Conservation (phyloP, 2,888 invertebrate genomes). For the Heteropelma amictum region DNA sequence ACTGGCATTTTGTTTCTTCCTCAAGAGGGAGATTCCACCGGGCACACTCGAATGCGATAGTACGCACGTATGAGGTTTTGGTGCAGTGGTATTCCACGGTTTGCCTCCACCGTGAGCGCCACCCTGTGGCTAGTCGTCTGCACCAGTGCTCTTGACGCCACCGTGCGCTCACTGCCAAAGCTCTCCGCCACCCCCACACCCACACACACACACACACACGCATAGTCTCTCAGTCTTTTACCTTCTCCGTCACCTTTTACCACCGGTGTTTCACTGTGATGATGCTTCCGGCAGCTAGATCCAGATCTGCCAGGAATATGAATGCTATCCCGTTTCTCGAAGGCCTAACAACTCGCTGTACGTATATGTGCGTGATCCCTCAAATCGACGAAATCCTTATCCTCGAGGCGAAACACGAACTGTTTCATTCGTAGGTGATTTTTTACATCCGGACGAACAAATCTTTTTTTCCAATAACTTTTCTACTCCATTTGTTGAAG, state of each 20-base stretch:
- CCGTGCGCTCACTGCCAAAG: slow-evolving; percentile 57
- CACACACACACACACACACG: too few species aligned
- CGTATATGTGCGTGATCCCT: too few species aligned
- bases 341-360: slow-evolving; percentile 16
- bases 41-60: slow-evolving; percentile 46
- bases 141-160: slow-evolving; percentile 70
- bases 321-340: slow-evolving; percentile 70
- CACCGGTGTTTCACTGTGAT: slow-evolving; percentile 44
- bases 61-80: slow-evolving; percentile 26
- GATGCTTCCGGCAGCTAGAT: slow-evolving; percentile 50
- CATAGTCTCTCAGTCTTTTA: slow-evolving; percentile 50
- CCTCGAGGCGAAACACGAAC: background rate
- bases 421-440: background rate
- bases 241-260: slow-evolving; percentile 57
- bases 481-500: too few species aligned
- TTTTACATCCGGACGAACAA: too few species aligned
- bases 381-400: slow-evolving; percentile 1
- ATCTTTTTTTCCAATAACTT: too few species aligned
- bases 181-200: slow-evolving; percentile 43
- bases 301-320: slow-evolving; percentile 74
- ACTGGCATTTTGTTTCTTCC: slow-evolving; percentile 38
- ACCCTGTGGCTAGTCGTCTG: slow-evolving; percentile 66
- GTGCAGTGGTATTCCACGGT: slow-evolving; percentile 72
- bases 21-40: slow-evolving; percentile 61
- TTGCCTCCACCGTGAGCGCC: slow-evolving; percentile 69